Conservation (phyloP, 1,140 invertebrate genomes). For the Drosophila micromelanica region DNA sequence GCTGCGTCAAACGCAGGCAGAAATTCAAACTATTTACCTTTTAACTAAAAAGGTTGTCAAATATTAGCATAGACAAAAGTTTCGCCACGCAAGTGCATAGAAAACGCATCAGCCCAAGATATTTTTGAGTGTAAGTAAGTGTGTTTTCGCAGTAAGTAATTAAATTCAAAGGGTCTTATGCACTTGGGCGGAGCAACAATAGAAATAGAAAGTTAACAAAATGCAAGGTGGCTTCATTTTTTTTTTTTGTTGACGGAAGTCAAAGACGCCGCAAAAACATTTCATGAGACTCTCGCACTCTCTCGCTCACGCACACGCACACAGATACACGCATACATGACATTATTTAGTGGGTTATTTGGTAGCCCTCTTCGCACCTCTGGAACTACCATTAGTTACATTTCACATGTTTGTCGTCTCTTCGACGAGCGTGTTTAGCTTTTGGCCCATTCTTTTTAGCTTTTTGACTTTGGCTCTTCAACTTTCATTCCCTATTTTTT, state of each 20-base stretch:
- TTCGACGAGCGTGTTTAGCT: conserved; percentile 44
- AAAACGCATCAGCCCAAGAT: conserved; percentile 25
- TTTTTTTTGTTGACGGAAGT: conserved; percentile 73
- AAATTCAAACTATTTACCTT: conserved; percentile 45
- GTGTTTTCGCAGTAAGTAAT: conserved; percentile 18
- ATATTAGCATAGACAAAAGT: conserved; percentile 50
- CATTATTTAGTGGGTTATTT: conserved; percentile 37
- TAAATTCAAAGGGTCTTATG: conserved; percentile 13
- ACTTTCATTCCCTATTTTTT: conserved; percentile 70
- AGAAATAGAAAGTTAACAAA: conserved; percentile 78
- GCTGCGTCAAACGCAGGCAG: conserved; percentile 21
- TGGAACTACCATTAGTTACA: conserved; percentile 24
- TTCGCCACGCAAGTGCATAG: conserved; percentile 53
- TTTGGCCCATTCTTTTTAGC: conserved; percentile 63
- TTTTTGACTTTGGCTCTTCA: conserved; percentile 57
- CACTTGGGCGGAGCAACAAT: conserved; percentile 49
- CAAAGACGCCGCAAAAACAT: conserved; percentile 37
- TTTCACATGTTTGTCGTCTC: conserved; percentile 39
- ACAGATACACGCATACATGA: background rate
- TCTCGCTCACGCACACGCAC: conserved; percentile 3
- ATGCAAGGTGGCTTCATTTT: conserved; percentile 31
- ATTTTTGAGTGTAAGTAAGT: background rate
- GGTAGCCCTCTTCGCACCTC: conserved; percentile 54
- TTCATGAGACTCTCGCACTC: background rate
- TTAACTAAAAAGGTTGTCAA: conserved; percentile 62